Evolutionary conservation across 1,140 invertebrate species (phyloP).

Genomic region (Drosophila murphyi): DNA sequence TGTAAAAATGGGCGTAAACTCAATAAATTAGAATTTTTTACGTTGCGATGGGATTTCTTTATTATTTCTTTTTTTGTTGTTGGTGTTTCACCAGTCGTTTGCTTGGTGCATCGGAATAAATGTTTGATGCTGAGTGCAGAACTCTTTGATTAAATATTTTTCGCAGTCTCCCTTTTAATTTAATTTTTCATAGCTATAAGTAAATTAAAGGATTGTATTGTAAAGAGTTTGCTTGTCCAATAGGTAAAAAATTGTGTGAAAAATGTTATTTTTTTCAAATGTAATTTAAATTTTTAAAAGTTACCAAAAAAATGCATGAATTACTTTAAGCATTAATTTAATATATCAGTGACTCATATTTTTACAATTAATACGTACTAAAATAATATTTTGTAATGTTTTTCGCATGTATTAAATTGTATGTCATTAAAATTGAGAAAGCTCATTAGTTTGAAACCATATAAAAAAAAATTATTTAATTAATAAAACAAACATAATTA

Average conservation of each 20-base stretch:
- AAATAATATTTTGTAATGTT: too few relatives aligned
- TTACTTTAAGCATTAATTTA: too few relatives aligned
- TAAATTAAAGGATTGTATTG: not conserved
- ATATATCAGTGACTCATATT: too few relatives aligned
- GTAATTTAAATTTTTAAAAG: too few relatives aligned
- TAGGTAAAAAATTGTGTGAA: too few relatives aligned
- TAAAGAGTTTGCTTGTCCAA: too few relatives aligned
- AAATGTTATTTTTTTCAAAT: too few relatives aligned
- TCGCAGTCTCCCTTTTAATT: constrained; percentile 38
- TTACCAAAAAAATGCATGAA: too few relatives aligned
- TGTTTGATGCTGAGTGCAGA: constrained; percentile 23
- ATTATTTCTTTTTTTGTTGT: constrained; percentile 17
- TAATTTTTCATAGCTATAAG: constrained; percentile 6
- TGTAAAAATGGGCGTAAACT: constrained; percentile 74
- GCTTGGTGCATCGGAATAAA: constrained; percentile 7
- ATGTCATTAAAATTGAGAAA: too few relatives aligned
- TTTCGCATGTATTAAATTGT: too few relatives aligned
- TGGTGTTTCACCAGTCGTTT: constrained; percentile 9
- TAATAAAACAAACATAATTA: not conserved
- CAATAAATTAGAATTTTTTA: constrained; percentile 76
- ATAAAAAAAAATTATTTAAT: not conserved
- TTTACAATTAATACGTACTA: too few relatives aligned
- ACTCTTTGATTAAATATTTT: constrained; percentile 54
- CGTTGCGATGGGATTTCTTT: constrained; percentile 9
- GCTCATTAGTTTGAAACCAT: too few relatives aligned